Base-by-base conservation (phyloP, 2,797 vertebrate genomes). In the Eupleurogrammus muticus region DNA sequence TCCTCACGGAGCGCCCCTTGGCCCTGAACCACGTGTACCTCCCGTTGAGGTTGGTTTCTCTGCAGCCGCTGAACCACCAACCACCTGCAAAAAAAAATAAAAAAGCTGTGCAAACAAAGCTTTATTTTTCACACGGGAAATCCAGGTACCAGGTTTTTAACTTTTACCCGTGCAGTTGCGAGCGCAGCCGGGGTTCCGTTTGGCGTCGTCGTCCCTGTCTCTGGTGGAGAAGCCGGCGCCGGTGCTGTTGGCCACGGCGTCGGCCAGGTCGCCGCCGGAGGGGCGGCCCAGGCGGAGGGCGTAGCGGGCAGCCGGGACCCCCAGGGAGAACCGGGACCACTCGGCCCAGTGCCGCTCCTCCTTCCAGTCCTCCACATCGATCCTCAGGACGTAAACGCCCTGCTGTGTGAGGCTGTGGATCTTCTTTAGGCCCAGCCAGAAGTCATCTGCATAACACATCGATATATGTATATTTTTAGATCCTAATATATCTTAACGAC, bases 401-500 rank as follows among this genome's bases (percentile, higher is more conserved):
- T 96, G 95, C 20, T 80, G 83, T 21, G 92, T 90, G 42, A 99
- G 90, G 78, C 94, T 92, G 56, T 96, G 86, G 77, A 96, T 96
- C 92, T 98, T 97, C 70, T 93, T 91, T 66, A 99, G 90, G 47
- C 97, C 97, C 76, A 99, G 78, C 97, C 98, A 99, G 86, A 97
- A 98, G 81, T 99, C 97, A 58, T 93, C 98, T 99, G 91, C 53
- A 89, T 68, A 56, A 89, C 17, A 84, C 35, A 83, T 8, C 20
- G 61, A n/a, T 60, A 13, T 56, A 38, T n/a, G n/a, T n/a, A n/a
- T n/a, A 9, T 60, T 62, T 60, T 54, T 16, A 28, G 58, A 19
- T 55, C 11, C 3, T 68, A 51, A 75, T 35, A 53, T 16, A 21
- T 65, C 14, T 34, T 8, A 4, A 20, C 24, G 7, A 40, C 14